Evolutionary conservation across 2,797 vertebrate genomes (phyloP).

Genomic region (Podarcis siculus): DNA sequence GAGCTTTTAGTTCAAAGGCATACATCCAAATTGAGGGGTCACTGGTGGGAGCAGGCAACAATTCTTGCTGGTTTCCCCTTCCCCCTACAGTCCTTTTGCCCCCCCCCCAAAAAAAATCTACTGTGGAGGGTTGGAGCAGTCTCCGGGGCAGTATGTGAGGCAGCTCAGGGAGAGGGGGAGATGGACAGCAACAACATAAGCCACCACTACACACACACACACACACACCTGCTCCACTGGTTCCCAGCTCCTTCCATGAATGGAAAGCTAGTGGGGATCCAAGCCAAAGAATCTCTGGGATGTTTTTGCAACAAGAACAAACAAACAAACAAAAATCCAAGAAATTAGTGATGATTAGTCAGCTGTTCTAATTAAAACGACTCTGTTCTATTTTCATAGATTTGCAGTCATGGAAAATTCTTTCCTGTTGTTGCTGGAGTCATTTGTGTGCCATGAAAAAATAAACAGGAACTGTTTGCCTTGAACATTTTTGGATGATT

Average conservation of each 20-base stretch:
- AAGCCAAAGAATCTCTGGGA: slow-evolving; percentile 21
- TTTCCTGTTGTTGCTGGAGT: slow-evolving; percentile 52
- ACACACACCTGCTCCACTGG: no score
- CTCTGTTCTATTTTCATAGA: neutral
- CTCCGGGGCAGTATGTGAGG: neutral
- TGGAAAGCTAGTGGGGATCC: no score
- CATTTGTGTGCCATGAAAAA: slow-evolving; percentile 47
- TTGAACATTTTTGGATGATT: neutral
- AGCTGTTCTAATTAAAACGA: slow-evolving; percentile 54
- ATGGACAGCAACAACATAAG: neutral
- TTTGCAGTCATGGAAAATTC: slow-evolving; percentile 55
- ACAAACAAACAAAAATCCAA: neutral
- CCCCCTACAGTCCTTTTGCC: neutral
- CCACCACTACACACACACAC: neutral
- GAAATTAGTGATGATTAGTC: slow-evolving; percentile 56
- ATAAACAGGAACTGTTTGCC: slow-evolving; percentile 53
- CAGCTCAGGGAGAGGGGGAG: neutral
- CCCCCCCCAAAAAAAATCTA: neutral
- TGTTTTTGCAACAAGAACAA: slow-evolving; percentile 37
- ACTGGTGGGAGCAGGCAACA: neutral
- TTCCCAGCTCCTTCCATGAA: no score
- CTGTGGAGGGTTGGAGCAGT: neutral
- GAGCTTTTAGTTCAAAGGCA: slow-evolving; percentile 43
- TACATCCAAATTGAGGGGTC: neutral
- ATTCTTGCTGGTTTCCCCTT: neutral